A percentile compares a stretch with the other conserved stretches of the same genome.
Conservation (phyloP, 2,888 invertebrate genomes). For the Parelbella ahira region DNA sequence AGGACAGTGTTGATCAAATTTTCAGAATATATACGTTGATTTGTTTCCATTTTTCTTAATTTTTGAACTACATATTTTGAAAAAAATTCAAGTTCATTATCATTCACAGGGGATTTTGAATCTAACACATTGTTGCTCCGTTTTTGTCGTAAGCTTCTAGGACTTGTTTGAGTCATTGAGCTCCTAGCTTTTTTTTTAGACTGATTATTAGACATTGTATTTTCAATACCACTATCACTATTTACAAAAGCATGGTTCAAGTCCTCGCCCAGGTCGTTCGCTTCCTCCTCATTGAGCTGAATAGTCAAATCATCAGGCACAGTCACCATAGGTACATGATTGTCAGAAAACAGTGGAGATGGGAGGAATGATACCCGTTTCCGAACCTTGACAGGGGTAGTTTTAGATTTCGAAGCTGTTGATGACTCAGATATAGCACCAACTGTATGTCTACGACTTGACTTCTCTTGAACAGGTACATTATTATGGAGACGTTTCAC, state of each 20-base stretch:
- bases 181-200: constrained; percentile 45
- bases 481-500: constrained; percentile 46
- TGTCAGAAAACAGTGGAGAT: constrained; percentile 65
- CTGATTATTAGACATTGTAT: constrained; percentile 35
- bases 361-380: constrained; percentile 71
- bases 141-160: constrained; percentile 49
- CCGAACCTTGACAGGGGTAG: constrained; percentile 52
- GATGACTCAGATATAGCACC: constrained; percentile 38
- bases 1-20: constrained; percentile 74
- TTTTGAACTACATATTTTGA: constrained; percentile 74
- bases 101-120: constrained; percentile 46
- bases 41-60: constrained; percentile 70
- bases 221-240: constrained; percentile 32
- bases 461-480: constrained; percentile 40
- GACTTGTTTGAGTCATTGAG: constrained; percentile 42
- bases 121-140: constrained; percentile 43
- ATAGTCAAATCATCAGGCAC: constrained; percentile 76
- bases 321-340: constrained; percentile 73
- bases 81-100: constrained; percentile 71
- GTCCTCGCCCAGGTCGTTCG: constrained; percentile 61
- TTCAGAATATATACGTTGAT: constrained; percentile 73
- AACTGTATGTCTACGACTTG: constrained; percentile 56
- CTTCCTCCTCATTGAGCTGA: constrained; percentile 72
- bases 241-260: constrained; percentile 57
- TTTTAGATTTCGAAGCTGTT: constrained; percentile 44